Evolutionary conservation across 2,113 vertebrate genomes (phyloP).

Genomic region (Brachionichthys hirsutus): DNA sequence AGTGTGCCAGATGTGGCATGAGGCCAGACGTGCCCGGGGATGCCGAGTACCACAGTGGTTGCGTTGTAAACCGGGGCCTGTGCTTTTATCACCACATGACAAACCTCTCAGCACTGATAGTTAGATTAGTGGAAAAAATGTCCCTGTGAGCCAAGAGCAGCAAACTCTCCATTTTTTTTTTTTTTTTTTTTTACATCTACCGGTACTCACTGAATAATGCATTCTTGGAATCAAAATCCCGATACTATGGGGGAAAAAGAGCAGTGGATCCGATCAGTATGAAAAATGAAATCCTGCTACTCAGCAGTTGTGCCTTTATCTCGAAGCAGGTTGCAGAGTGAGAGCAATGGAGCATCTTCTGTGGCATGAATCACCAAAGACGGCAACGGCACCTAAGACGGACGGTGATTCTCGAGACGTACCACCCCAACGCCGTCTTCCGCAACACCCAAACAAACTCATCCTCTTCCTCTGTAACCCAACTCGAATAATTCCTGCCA

Average conservation of each 20-base stretch:
- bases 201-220: conserved; percentile 60
- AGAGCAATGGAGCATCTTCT: conserved; percentile 57
- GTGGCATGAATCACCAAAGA: conserved; percentile 50
- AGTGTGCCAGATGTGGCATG: conserved; percentile 46
- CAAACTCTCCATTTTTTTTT: conserved; percentile 36
- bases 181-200: conserved; percentile 41
- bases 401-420: conserved; percentile 47
- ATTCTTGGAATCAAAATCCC: conserved; percentile 58
- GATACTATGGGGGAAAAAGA: conserved; percentile 37
- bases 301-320: conserved; percentile 62
- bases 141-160: conserved; percentile 32
- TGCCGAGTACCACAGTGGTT: conserved; percentile 40
- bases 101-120: conserved; percentile 44
- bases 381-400: conserved; percentile 51
- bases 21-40: conserved; percentile 52
- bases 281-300: conserved; percentile 33
- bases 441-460: conserved; percentile 53
- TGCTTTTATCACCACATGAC: conserved; percentile 58
- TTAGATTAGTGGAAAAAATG: conserved; percentile 15
- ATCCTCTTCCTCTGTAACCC: conserved; percentile 68
- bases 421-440: neutral
- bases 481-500: conserved; percentile 56
- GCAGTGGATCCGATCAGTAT: conserved; percentile 47
- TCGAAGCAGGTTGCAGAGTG: conserved; percentile 33
- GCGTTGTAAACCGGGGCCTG: conserved; percentile 58